Evolutionary conservation across 2,113 vertebrate genomes (phyloP), one percentile per base, ranked within the genome.

Genomic region (Corythornis madagascariensis): DNA sequence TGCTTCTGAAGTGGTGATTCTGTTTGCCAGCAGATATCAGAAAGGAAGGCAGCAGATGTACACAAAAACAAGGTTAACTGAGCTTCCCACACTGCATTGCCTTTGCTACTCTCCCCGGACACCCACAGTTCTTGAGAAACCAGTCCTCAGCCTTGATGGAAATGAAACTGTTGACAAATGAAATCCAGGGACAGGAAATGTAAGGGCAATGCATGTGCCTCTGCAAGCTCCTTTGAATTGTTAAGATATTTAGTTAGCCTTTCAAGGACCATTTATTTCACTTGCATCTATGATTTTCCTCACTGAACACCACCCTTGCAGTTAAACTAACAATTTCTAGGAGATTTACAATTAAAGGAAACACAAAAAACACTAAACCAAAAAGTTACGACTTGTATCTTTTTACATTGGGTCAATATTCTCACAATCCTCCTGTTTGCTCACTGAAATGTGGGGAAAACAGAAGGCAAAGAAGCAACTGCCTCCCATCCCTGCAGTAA

Each of bases 261-360:
- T 96, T 94, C 87, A 74, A 83, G 66, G 47, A 61, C 66, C 59
- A 45, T 80, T 92, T 93, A 56, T 85, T 93, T 80, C 43, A 59
- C 75, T 66, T 77, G 66, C 22, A 25, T 71, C 16, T 82, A 16
- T 42, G 38, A 50, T 67, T 88, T 57, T 50, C 66, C 33, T 76
- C 1, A 3, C 31, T 73, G 8, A 83, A 47, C 50, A 79, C 85
- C 86, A 35, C 59, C 45, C 73, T 85, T 53, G 43, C 31, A 79
- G 73, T 65, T 52, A 57, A 89, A 84, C 28, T 9, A 24, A 19
- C 20, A 1, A 26, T 52, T 90, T 69, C 50, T 26, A 29, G 7
- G 56, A 70, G n/a, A 43, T 79, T 63, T 93, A 42, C 9, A 48
- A 70, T 60, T 42, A 55, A 4, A 69, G 33, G 10, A 84, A 76